Evolutionary conservation across 2,888 invertebrate genomes (phyloP), one percentile per base, ranked within the genome.

Genomic region (Caenorhabditis sinica): DNA sequence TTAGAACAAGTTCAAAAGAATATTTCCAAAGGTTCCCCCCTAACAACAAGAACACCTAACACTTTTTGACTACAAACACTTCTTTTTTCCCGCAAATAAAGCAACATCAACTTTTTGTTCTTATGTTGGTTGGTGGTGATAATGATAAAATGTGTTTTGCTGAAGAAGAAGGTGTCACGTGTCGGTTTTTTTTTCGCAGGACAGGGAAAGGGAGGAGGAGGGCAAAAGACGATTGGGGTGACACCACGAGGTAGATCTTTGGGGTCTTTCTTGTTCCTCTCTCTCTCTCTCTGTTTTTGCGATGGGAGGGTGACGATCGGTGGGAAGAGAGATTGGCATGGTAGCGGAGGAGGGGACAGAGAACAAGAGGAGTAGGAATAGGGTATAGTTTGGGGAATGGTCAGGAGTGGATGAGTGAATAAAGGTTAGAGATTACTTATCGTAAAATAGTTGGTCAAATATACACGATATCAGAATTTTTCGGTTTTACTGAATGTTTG

Each of bases 161-260:
- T 30, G 36, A 36, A 56, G 17, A 43, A 43, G 30, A n/a, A 33
- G 23, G 45, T 45, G 66, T 68, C 68, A 68, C 68, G 68, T 68
- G 68, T 49, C 51, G 25, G 28, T 49, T 13, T 20, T 40, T 17
- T 65, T 51, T 51, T 51, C 51, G 51, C 51, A 23, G 51, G 51
- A 51, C 5, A 15, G 11, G n/a, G n/a, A n/a, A n/a, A n/a, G 17
- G 28, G 28, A 20, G 56, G 23, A 23, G 51, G 8, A 15, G 30
- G 17, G 51, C 13, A 28, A 5, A 28, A 33, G 45, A 36, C 28
- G 40, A 30, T 66, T 66, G 49, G 65, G 40, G 40, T 56, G 51
- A 68, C 68, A 68, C 68, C 53, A 68, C 68, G 68, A 68, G 68
- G 68, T 51, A 68, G 68, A 68, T 68, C 68, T 68, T 68, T 68